A percentile compares a stretch with the other conserved stretches of the same genome.
phyloP scores from a whole-genome alignment of 1,140 invertebrate genomes.

The Atopsyche davidsoni region DNA sequence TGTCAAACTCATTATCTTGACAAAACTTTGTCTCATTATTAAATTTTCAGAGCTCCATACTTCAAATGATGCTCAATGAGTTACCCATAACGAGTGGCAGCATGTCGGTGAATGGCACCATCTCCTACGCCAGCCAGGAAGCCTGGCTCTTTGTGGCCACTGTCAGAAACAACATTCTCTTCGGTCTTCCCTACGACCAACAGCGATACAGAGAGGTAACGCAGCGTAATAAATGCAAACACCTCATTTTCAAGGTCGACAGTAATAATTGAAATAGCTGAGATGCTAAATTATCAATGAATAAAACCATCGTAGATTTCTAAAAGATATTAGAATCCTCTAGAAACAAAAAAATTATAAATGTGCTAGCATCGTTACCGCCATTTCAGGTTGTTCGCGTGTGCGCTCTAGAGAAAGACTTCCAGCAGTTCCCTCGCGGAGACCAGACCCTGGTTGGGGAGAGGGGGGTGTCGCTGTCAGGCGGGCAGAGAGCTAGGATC shows the following conservation, averaged over 20 bases:
- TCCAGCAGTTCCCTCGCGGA: constrained; percentile 60
- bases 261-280: too few species aligned
- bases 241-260: too few species aligned
- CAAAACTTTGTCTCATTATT: not conserved
- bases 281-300: too few species aligned
- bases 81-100: constrained; percentile 56
- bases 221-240: too few species aligned
- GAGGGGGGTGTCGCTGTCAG: constrained; percentile 69
- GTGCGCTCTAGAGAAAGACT: constrained; percentile 59
- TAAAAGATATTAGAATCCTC: too few species aligned
- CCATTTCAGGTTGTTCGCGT: constrained; percentile 55
- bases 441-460: constrained; percentile 79
- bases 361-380: too few species aligned
- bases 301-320: too few species aligned
- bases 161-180: constrained; percentile 74
- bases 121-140: constrained; percentile 72
- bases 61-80: constrained; percentile 67
- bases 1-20: not conserved
- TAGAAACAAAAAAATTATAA: too few species aligned
- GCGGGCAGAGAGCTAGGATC: constrained; percentile 70
- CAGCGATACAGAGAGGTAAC: constrained; percentile 65
- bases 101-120: constrained; percentile 53
- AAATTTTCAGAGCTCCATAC: constrained; percentile 57
- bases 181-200: constrained; percentile 64
- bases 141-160: constrained; percentile 71